A percentile compares a stretch with the other conserved stretches of the same genome.
These are phyloP conservation scores for Miichthys miiuy DNA, from an alignment of 2,797 vertebrate species.

Conservation along the genomic window DNA sequence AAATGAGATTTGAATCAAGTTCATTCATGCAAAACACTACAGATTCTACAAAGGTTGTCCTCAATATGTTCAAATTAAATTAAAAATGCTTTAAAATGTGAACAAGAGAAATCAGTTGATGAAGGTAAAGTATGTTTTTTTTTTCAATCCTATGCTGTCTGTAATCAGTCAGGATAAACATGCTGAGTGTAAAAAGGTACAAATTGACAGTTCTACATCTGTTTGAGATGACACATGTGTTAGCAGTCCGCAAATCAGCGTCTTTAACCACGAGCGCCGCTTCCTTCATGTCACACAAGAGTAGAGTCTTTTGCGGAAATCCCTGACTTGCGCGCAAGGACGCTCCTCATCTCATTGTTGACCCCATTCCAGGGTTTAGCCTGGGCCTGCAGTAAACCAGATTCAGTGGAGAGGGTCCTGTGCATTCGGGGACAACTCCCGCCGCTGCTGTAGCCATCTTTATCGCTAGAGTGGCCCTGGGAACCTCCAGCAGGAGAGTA, in stretches of 20 bases:
- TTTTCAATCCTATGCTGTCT: conserved; percentile 8
- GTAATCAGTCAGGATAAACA: conserved; percentile 25
- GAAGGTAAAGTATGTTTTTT: neutral
- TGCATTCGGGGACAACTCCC: conserved; percentile 79
- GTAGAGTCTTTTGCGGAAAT: conserved; percentile 90
- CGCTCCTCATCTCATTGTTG: conserved; percentile 89
- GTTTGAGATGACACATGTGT: conserved; percentile 20
- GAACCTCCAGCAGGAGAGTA: conserved; percentile 71
- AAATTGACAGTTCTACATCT: conserved; percentile 21
- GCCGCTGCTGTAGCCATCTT: conserved; percentile 77
- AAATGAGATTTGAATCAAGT: conserved; percentile 40
- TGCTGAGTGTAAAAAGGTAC: conserved; percentile 18
- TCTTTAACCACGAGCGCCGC: conserved; percentile 9
- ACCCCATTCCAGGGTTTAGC: conserved; percentile 88
- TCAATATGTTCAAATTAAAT: conserved; percentile 17
- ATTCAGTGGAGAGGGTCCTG: conserved; percentile 84
- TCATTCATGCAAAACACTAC: conserved; percentile 44
- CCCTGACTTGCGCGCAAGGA: conserved; percentile 82
- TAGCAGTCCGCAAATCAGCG: conserved; percentile 16
- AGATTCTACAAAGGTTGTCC: conserved; percentile 30
- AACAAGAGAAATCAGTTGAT: conserved; percentile 13
- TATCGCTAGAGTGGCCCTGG: conserved; percentile 68
- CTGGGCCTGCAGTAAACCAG: conserved; percentile 83
- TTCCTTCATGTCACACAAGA: conserved; percentile 82
- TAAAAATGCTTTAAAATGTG: conserved; percentile 33